Evolutionary conservation across 2,113 vertebrate genomes (phyloP).

Genomic region (Danio rerio): GRCz12tu NC_133191.1:57064501-57065000

Average conservation of each 20-base stretch:
- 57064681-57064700: constrained; percentile 64
- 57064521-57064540: not conserved
- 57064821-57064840: constrained; percentile 78
- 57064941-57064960: constrained; percentile 71
- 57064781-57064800: constrained; percentile 66
- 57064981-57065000: not conserved
- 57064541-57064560: not conserved
- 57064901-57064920: constrained; percentile 65
- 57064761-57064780: constrained; percentile 80
- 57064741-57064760: constrained; percentile 64
- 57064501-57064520: too few relatives aligned
- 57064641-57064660: constrained; percentile 54
- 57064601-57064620: constrained; percentile 1
- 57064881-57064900: constrained; percentile 59
- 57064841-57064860: constrained; percentile 76
- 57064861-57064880: constrained; percentile 79
- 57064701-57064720: constrained; percentile 69
- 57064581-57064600: not conserved
- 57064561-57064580: not conserved
- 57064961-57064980: constrained; percentile 73
- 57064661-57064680: constrained; percentile 60
- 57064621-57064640: constrained; percentile 9
- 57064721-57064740: constrained; percentile 61
- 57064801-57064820: constrained; percentile 67
- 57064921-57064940: constrained; percentile 67